Percentiles rank a stretch among this genome's conserved stretches.
These are phyloP conservation scores for Chrysolina americana DNA, from an alignment of 2,888 invertebrate genomes.

Conservation along the genomic window DNA sequence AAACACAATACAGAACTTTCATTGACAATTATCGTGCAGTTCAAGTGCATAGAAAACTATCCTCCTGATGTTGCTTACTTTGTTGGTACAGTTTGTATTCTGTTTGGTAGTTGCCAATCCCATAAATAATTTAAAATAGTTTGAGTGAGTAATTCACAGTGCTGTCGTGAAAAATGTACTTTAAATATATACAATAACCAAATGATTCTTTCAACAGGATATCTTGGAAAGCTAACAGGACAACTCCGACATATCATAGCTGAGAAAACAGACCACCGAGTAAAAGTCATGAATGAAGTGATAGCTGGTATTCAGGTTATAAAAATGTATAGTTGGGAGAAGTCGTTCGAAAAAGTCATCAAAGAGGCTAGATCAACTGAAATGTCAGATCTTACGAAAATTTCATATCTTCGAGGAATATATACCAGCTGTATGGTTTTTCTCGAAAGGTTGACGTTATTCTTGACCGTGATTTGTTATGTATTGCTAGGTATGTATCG, in stretches of 20 bases:
- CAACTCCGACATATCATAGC: slow-evolving; percentile 69
- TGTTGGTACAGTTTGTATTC: too few relatives aligned
- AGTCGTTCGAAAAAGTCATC: slow-evolving; percentile 77
- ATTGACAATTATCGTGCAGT: too few relatives aligned
- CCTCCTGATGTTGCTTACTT: too few relatives aligned
- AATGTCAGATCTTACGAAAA: slow-evolving; percentile 73
- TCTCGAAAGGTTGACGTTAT: slow-evolving; percentile 87
- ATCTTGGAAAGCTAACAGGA: slow-evolving; percentile 65
- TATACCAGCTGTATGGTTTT: slow-evolving; percentile 80
- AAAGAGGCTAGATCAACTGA: slow-evolving; percentile 75
- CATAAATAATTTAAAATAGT: too few relatives aligned
- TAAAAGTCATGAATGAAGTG: slow-evolving; percentile 82
- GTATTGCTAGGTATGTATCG: slow-evolving; percentile 75
- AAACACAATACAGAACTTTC: too few relatives aligned
- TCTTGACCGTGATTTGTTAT: slow-evolving; percentile 83
- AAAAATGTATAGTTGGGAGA: slow-evolving; percentile 86
- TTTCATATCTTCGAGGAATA: slow-evolving; percentile 78
- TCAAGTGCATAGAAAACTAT: too few relatives aligned
- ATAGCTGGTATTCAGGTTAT: slow-evolving; percentile 81
- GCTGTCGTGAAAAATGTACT: too few relatives aligned
- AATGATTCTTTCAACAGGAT: slow-evolving; percentile 42
- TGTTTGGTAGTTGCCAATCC: too few relatives aligned
- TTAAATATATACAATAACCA: not conserved
- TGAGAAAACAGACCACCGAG: slow-evolving; percentile 75
- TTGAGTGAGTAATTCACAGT: too few relatives aligned